Evolutionary conservation across 2,113 vertebrate species (phyloP), one percentile per base, ranked within the genome.

Genomic region (Dasyornis broadbenti): DNA sequence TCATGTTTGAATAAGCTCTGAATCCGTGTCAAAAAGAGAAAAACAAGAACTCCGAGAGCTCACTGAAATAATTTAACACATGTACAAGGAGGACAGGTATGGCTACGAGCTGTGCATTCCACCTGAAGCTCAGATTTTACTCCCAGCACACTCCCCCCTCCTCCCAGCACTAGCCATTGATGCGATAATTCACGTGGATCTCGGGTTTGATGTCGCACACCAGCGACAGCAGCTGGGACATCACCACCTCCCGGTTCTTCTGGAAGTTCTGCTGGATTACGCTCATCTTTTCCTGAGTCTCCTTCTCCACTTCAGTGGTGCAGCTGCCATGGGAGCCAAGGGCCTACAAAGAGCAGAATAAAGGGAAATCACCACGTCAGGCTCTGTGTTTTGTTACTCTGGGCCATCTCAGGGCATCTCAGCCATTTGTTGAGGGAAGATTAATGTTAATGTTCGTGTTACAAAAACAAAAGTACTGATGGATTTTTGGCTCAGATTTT

Each of bases 271-370:
- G 96, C 95, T 99, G 98, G 94, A 99, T 99, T 6, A 97, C 64
- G 1, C 85, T 95, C 98, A 99, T 99, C 94, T 99, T 98, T 44
- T 99, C 98, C 7, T 95, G 95, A 5, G 99, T 99, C 82, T 99
- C 99, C 21, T 99, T 99, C 90, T 99, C 99, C 35, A 99, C 98
- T 94, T 99, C 99, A 27, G 98, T 99, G 30, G 99, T 98, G 10
- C 98, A 99, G 95, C 99, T 99, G 75, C 99, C 99, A 28, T 99
- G 99, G 92, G 99, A 99, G 71, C 99, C 99, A 18, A 99, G 98
- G 1, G 99, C 99, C 99, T 99, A 37, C 9, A 11, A 61, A 54
- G 0, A 75, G 40, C 30, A 59, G 81, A 76, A 24, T 40, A 73
- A 44, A 89, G 18, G 85, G 63, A 24, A 59, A 78, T 59, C 12